Evolutionary conservation across 2,888 invertebrate species (phyloP).

Genomic region (Stenodera caucasica): DNA sequence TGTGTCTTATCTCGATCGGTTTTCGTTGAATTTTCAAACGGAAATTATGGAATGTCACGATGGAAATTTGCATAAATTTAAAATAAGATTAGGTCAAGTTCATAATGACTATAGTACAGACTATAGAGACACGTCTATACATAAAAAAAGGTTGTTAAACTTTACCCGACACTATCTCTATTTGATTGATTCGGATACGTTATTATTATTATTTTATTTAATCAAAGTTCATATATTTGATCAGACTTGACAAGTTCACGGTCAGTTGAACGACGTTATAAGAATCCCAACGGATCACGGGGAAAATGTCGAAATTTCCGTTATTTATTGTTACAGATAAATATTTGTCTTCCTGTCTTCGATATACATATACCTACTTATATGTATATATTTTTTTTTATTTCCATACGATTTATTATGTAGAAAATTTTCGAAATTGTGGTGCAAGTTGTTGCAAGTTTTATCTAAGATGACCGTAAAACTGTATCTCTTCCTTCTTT

Average conservation of each 20-base stretch:
- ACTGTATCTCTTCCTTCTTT: not conserved
- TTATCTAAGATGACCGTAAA: not conserved
- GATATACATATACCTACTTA: not conserved
- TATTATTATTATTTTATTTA: not conserved
- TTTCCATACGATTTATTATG: too few species aligned
- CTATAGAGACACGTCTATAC: too few species aligned
- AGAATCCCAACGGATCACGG: not conserved
- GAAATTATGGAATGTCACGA: not conserved
- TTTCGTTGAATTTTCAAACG: not conserved
- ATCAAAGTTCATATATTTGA: constrained; percentile 5
- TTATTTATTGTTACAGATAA: not conserved
- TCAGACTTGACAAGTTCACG: constrained; percentile 4
- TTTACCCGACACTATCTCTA: not conserved
- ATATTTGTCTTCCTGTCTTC: constrained; percentile 1
- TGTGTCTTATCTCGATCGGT: not conserved
- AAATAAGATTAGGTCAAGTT: not conserved
- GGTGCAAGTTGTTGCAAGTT: not conserved
- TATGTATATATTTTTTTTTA: not conserved
- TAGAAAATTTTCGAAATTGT: not conserved
- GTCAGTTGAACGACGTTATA: not conserved
- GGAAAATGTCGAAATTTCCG: constrained; percentile 1
- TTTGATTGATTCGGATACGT: not conserved
- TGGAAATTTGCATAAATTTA: not conserved
- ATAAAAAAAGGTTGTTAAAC: constrained; percentile 1
- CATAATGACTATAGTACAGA: too few species aligned